Conservation (phyloP, 2,113 vertebrate genomes). For the Oreochromis niloticus region DNA sequence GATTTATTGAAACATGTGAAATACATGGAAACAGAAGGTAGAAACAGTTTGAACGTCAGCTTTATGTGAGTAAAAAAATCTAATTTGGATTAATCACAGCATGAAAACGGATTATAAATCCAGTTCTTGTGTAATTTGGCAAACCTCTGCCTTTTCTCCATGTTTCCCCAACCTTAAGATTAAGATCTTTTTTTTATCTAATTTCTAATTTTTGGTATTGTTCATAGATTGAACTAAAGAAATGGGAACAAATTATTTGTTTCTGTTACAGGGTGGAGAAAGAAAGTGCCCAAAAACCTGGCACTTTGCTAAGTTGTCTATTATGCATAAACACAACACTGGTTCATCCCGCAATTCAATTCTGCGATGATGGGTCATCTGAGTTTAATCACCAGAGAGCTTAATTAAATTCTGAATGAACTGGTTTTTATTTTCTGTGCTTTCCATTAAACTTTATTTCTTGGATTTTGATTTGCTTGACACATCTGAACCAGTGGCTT, state of each 20-base stretch:
- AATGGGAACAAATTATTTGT: neutral
- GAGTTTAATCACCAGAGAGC: neutral
- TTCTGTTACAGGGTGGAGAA: neutral
- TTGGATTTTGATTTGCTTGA: neutral
- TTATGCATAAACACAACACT: neutral
- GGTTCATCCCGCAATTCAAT: neutral
- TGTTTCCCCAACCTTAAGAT: neutral
- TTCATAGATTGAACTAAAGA: neutral
- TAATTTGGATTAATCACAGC: neutral
- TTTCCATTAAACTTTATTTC: neutral
- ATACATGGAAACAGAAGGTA: neutral
- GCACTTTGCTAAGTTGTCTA: too few relatives aligned
- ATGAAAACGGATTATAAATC: neutral
- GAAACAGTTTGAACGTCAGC: neutral
- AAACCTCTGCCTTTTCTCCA: neutral
- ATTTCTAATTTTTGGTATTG: neutral
- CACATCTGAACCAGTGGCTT: neutral
- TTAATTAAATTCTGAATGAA: neutral
- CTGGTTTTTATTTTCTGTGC: neutral
- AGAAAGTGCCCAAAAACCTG: neutral
- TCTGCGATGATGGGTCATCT: neutral
- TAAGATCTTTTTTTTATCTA: neutral
- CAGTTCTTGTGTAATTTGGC: neutral
- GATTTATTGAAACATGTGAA: rapidly evolving
- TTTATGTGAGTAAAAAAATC: neutral